Evolutionary conservation across 2,797 vertebrate genomes (phyloP).

Genomic region (Malurus splendens): DNA sequence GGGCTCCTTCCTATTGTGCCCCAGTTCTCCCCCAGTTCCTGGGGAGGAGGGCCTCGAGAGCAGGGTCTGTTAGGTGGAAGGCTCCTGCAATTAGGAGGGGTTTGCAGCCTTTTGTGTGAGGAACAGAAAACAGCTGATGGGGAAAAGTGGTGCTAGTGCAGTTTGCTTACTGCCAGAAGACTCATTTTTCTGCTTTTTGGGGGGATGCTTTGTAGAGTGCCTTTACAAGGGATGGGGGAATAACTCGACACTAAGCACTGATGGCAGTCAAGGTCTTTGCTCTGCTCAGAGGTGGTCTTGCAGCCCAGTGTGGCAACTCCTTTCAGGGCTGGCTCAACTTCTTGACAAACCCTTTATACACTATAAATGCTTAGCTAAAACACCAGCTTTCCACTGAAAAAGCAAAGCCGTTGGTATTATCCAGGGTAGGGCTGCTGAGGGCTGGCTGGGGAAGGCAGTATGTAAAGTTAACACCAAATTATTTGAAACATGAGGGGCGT

Average conservation of each 20-base stretch:
- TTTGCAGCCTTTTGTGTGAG: slow-evolving; percentile 56
- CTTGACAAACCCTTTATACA: neutral
- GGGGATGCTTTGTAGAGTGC: neutral
- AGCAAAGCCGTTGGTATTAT: neutral
- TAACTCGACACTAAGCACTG: neutral
- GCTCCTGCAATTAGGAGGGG: slow-evolving; percentile 57
- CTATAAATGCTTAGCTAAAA: neutral
- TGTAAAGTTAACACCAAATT: neutral
- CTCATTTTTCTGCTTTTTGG: neutral
- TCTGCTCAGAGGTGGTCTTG: neutral
- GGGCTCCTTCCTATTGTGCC: slow-evolving; percentile 59
- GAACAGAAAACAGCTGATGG: slow-evolving; percentile 57
- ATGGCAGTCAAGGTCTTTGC: neutral
- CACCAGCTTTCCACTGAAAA: neutral
- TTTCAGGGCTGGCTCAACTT: neutral
- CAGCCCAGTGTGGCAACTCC: neutral
- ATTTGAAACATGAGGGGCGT: rapidly evolving
- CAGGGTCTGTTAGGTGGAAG: slow-evolving; percentile 56
- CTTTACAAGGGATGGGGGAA: neutral
- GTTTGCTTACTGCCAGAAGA: neutral
- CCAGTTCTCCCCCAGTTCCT: slow-evolving; percentile 56
- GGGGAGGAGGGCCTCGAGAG: slow-evolving; percentile 55
- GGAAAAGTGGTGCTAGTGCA: neutral
- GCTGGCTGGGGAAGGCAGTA: neutral
- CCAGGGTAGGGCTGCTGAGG: neutral